A percentile compares a stretch with the other conserved stretches of the same genome.
Conservation (phyloP, 2,888 invertebrate species). For the Ptychoptera contaminata region DNA sequence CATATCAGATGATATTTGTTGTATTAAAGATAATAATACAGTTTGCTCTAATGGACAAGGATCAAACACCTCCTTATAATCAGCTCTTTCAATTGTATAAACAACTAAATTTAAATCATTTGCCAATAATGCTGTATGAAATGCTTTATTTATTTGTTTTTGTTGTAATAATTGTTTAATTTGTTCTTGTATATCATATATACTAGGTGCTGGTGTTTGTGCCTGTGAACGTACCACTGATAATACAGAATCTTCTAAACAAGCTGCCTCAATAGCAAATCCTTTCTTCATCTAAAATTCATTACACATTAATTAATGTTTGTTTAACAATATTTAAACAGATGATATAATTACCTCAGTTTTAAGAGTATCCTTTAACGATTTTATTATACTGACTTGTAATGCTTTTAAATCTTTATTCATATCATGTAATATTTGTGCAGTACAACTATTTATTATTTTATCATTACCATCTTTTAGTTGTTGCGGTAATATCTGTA, state of each 20-base stretch:
- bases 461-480: slow-evolving; percentile 4
- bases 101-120: slow-evolving; percentile 78
- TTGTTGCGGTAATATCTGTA: slow-evolving; percentile 22
- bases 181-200: slow-evolving; percentile 43
- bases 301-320: not conserved
- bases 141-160: slow-evolving; percentile 73
- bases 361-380: slow-evolving; percentile 25
- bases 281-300: slow-evolving; percentile 27
- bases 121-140: slow-evolving; percentile 77
- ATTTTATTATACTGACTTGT: slow-evolving; percentile 23
- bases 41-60: slow-evolving; percentile 70
- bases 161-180: slow-evolving; percentile 49
- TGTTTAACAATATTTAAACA: not conserved
- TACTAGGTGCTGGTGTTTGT: slow-evolving; percentile 55
- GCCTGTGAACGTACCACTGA: slow-evolving; percentile 51
- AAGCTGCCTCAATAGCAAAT: slow-evolving; percentile 42
- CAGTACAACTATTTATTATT: not conserved
- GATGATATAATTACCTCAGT: slow-evolving; percentile 17
- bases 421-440: slow-evolving; percentile 22
- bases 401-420: slow-evolving; percentile 26
- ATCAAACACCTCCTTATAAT: slow-evolving; percentile 62
- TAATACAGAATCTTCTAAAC: slow-evolving; percentile 40
- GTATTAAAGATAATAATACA: slow-evolving; percentile 81
- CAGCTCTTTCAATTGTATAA: slow-evolving; percentile 70
- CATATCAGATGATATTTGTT: slow-evolving; percentile 85